phyloP scores from a whole-genome alignment of 2,797 vertebrate genomes.

The Phoeniculus purpureus region DNA sequence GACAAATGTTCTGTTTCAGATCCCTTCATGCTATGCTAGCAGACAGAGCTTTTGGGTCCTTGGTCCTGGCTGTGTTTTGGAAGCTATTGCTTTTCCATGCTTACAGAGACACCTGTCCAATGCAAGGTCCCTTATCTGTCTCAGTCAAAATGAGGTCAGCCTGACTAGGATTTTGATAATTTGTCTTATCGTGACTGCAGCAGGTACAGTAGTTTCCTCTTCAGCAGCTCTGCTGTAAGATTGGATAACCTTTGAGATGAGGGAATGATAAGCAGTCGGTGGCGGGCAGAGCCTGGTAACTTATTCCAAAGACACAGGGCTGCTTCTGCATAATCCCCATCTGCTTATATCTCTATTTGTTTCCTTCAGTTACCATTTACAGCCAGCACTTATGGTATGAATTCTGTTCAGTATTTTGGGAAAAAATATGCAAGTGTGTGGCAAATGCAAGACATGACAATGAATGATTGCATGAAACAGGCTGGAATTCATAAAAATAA shows the following conservation, averaged over 20 bases:
- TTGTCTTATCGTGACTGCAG: background rate
- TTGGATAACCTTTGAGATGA: conserved; percentile 31
- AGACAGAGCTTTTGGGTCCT: background rate
- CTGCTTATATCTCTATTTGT: conserved; percentile 54
- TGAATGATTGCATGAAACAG: background rate
- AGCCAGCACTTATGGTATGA: conserved; percentile 57
- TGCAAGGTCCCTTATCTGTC: background rate
- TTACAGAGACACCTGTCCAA: background rate
- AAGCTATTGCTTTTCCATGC: background rate
- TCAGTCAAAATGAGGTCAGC: background rate
- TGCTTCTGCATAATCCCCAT: conserved; percentile 62
- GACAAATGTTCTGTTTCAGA: background rate
- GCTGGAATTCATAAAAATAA: background rate
- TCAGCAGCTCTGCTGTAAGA: background rate
- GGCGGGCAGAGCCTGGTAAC: conserved; percentile 43
- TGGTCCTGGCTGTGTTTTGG: background rate
- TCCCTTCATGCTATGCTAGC: background rate
- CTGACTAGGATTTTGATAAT: background rate
- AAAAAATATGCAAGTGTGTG: conserved; percentile 6
- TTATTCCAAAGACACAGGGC: conserved; percentile 41
- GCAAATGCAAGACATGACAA: conserved; percentile 1
- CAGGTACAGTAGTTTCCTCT: conserved; percentile 14
- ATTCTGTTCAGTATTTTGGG: conserved; percentile 42
- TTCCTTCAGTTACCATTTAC: conserved; percentile 62
- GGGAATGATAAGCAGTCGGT: conserved; percentile 44